Evolutionary conservation across 1,140 invertebrate genomes (phyloP), one percentile per base, ranked within the genome.

Genomic region (Parapsyche elsis): DNA sequence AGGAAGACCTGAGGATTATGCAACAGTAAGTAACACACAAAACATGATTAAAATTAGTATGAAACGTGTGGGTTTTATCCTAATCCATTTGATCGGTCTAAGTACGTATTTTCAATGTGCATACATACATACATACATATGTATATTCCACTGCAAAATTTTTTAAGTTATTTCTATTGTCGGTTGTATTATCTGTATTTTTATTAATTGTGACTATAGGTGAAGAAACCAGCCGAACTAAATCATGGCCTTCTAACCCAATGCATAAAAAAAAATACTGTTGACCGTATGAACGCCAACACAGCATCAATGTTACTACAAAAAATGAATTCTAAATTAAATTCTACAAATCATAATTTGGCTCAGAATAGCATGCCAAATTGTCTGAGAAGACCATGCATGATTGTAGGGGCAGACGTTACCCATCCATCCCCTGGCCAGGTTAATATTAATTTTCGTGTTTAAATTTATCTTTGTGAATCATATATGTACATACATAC

Each of bases 401-500:
- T 97, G 89, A 90, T 95, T 14, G 88, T 97, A 44, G 95, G 96
- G 0, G 96, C 95, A 21, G 96, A 98, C 88, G 95, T 97, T 0
- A 96, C 95, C 0, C 96, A 97, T 90, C 95, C 95, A 0, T 91
- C 93, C 0, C 94, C 94, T 0, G 94, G 94, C 84, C 90, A 91
- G 85, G 87, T 88, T 79, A 80, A 21, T 23, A 30, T 67, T 67
- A 26, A n/a, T 61, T 61, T 61, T 53, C 38, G 23, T 38, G 26
- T 14, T 38, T 14, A 4, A 30, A 2, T 61, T 21, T 61, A 61
- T 61, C 10, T 59, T 59, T 46, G 9, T 59, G 9, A 16, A n/a
- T 71, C 9, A 53, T 14, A 53, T 12, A 4, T 53, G 49, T 53
- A 14, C 12, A 53, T 5, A 12, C 16, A 5, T 53, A 53, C 1